Evolutionary conservation across 2,888 invertebrate species (phyloP).

Genomic region (Cistogaster globosa): DNA sequence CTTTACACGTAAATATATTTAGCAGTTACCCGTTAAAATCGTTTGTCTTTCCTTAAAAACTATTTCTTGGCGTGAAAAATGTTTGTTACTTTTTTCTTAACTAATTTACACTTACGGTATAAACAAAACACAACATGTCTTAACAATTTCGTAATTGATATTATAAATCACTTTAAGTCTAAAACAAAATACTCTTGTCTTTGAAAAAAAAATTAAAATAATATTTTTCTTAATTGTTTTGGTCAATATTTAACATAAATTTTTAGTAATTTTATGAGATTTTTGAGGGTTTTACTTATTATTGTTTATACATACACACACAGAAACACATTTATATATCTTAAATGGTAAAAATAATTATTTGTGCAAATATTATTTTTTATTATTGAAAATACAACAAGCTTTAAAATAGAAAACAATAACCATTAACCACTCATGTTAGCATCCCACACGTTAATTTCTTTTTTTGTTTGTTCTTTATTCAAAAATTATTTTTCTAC

Average conservation of each 20-base stretch:
- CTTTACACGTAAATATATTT: constrained; percentile 45
- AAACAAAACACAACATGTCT: constrained; percentile 23
- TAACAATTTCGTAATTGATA: not conserved
- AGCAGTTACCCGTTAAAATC: constrained; percentile 68
- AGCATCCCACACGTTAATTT: constrained; percentile 51
- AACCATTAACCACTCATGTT: constrained; percentile 54
- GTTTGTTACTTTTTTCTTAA: constrained; percentile 45
- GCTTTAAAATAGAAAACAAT: constrained; percentile 8
- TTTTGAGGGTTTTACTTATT: constrained; percentile 22
- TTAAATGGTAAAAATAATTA: constrained; percentile 43
- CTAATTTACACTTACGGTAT: constrained; percentile 40
- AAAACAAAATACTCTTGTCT: constrained; percentile 13
- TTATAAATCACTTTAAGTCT: not conserved
- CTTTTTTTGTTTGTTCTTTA: too few species aligned
- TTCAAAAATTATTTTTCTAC: not conserved
- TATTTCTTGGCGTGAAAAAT: constrained; percentile 54
- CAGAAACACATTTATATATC: constrained; percentile 2
- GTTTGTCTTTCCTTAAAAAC: constrained; percentile 24
- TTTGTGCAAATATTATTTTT: constrained; percentile 17
- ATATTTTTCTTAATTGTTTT: constrained; percentile 48
- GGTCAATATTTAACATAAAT: constrained; percentile 47
- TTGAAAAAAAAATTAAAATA: constrained; percentile 29
- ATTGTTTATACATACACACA: not conserved
- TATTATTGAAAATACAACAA: constrained; percentile 5
- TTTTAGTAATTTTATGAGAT: constrained; percentile 47